Evolutionary conservation across 2,113 vertebrate species (phyloP), one percentile per base, ranked within the genome.

Genomic region (Peromyscus polionotus): DNA sequence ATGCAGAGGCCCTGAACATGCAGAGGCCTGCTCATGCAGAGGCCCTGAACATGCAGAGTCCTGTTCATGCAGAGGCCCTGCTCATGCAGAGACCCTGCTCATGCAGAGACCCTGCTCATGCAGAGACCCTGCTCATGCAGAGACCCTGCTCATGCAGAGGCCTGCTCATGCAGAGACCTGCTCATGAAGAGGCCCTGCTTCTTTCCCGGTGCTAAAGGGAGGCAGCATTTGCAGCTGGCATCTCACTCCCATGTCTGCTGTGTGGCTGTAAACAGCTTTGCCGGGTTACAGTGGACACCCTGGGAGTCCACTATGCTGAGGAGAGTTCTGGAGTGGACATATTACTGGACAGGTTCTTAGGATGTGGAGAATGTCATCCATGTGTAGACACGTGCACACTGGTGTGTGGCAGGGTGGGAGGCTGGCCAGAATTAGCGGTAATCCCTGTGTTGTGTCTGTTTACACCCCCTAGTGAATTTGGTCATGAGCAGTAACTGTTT

Each of bases 171-270:
- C 42, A 42, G 42, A 42, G 42, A 42, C 42, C 54, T 42, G 42
- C 42, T 42, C 42, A 42, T 42, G 42, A 3, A 42, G 42, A 42
- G 42, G 42, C 42, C 42, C 42, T 42, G 42, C 92, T 79, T 70
- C 93, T 95, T 73, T 28, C n/a, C 86, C 84, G 83, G 17, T 2
- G 22, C 36, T 83, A 76, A 79, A 28, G 20, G 77, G n/a, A 80
- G 51, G 28, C 67, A 68, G 72, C 26, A 70, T 91, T 63, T 89
- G 73, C 77, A 87, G 86, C 73, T 72, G 33, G 81, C 54, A 16
- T 12, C 31, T 10, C 0, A 7, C 65, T 75, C 85, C 70, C 39
- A 12, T 4, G 76, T 39, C 42, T 42, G 67, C 67, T 2, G 36
- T 4, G 0, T 19, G 31, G 48, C 61, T 72, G 59, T 4, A 9